phyloP scores from a whole-genome alignment of 2,797 vertebrate species.

The Cyclura pinguis region DNA sequence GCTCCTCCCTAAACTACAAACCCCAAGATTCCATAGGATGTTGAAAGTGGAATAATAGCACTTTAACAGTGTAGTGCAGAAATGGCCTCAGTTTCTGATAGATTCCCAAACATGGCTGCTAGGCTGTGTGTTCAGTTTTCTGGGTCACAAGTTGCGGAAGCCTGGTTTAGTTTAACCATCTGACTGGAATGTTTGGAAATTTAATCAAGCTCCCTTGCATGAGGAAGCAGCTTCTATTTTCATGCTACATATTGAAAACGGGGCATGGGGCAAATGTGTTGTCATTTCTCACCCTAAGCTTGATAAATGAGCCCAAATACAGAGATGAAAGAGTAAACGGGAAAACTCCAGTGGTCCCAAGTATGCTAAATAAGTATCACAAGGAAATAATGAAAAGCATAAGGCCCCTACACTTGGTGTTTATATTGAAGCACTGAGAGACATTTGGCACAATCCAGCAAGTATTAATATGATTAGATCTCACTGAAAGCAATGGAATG shows the following conservation, averaged over 20 bases:
- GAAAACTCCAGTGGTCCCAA: constrained; percentile 77
- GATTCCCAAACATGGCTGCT: not conserved
- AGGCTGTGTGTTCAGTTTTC: not conserved
- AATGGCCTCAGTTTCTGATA: not conserved
- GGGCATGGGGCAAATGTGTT: constrained; percentile 63
- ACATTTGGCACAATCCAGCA: constrained; percentile 8
- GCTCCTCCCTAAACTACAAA: too few relatives aligned
- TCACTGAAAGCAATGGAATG: not conserved
- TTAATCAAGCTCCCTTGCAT: constrained; percentile 25
- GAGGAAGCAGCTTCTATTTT: constrained; percentile 26
- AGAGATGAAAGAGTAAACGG: constrained; percentile 78
- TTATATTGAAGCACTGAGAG: constrained; percentile 25
- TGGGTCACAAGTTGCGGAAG: not conserved
- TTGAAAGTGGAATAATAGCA: too few relatives aligned
- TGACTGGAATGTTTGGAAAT: constrained; percentile 10
- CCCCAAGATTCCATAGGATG: too few relatives aligned
- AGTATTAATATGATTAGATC: constrained; percentile 4
- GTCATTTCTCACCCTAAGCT: constrained; percentile 57
- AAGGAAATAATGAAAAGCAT: constrained; percentile 79
- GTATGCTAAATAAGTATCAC: constrained; percentile 74
- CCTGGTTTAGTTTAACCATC: constrained; percentile 2
- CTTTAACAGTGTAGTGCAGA: too few relatives aligned
- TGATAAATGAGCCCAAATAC: constrained; percentile 74
- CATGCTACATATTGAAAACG: constrained; percentile 38
- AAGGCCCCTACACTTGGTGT: constrained; percentile 74